Percentiles rank a stretch among this genome's conserved stretches.
These are phyloP conservation scores for Rhinoraja longicauda DNA, from an alignment of 2,797 vertebrate genomes.

Conservation along the genomic window DNA sequence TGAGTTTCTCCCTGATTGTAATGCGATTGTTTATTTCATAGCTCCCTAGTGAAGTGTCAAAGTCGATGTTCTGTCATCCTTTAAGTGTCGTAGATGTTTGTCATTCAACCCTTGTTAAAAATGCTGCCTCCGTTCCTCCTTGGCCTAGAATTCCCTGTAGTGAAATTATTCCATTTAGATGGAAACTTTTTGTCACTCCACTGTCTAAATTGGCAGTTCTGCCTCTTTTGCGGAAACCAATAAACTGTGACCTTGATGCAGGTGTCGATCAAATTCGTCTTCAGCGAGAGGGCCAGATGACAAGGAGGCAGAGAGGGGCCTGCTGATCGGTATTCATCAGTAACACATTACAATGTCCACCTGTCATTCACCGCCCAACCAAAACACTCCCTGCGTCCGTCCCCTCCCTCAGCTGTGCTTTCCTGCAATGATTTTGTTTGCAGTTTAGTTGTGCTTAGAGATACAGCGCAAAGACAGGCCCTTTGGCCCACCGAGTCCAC, in stretches of 20 bases:
- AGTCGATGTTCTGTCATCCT: constrained; percentile 77
- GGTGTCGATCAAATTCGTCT: constrained; percentile 83
- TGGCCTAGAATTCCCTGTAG: constrained; percentile 83
- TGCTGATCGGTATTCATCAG: constrained; percentile 83
- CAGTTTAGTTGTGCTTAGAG: no score
- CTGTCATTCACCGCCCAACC: constrained; percentile 75
- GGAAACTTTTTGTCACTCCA: constrained; percentile 91
- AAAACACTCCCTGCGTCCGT: constrained; percentile 61
- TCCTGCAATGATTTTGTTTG: constrained; percentile 43
- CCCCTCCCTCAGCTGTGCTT: constrained; percentile 45
- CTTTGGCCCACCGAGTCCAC: no score
- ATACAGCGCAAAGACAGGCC: no score
- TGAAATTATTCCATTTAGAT: constrained; percentile 89
- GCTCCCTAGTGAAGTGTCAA: constrained; percentile 81
- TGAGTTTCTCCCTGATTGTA: constrained; percentile 66
- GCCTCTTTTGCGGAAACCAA: constrained; percentile 82
- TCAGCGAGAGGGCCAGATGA: constrained; percentile 77
- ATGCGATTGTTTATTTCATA: constrained; percentile 80
- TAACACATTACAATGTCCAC: constrained; percentile 83
- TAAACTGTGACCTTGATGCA: constrained; percentile 88
- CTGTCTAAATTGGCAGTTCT: constrained; percentile 92
- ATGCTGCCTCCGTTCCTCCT: constrained; percentile 64
- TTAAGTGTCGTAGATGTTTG: constrained; percentile 81
- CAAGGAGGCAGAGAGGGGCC: constrained; percentile 64
- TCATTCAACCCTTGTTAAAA: constrained; percentile 88